Percentiles rank a stretch among this genome's conserved stretches.
phyloP scores from a whole-genome alignment of 2,797 vertebrate species.

The Coracias cyanogaster region DNA sequence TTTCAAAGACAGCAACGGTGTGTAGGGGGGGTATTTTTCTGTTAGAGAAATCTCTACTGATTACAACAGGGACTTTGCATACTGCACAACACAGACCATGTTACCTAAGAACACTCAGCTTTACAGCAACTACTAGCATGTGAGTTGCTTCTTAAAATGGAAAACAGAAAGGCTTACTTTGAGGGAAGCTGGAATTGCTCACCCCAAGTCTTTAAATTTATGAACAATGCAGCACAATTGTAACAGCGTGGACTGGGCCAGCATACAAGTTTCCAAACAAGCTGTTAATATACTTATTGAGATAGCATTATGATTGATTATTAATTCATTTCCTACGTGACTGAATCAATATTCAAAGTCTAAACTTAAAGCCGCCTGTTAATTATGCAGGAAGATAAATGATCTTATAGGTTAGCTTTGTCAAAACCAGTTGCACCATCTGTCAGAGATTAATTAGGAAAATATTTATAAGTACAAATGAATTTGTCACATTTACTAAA shows the following conservation, averaged over 20 bases:
- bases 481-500: slow-evolving; percentile 11
- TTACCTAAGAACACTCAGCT: not conserved
- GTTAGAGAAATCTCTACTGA: not conserved
- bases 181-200: not conserved
- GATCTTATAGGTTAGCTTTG: slow-evolving; percentile 7
- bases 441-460: slow-evolving; percentile 54
- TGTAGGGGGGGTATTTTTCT: not conserved
- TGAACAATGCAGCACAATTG: not conserved
- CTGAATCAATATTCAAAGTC: slow-evolving; percentile 43
- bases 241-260: not conserved
- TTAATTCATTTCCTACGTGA: slow-evolving; percentile 43
- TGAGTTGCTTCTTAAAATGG: not conserved
- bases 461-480: not conserved
- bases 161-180: not conserved
- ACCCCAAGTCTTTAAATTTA: not conserved
- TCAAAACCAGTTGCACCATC: slow-evolving; percentile 59
- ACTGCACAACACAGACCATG: not conserved
- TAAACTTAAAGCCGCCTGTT: slow-evolving; percentile 8
- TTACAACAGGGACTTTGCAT: not conserved
- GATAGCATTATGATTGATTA: slow-evolving; percentile 17
- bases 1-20: not conserved
- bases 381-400: slow-evolving; percentile 36
- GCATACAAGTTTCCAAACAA: slow-evolving; percentile 1
- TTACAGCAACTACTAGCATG: not conserved
- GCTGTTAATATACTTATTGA: not conserved